Evolutionary conservation across 2,797 vertebrate species (phyloP).

Genomic region (Peromyscus aztecus): DNA sequence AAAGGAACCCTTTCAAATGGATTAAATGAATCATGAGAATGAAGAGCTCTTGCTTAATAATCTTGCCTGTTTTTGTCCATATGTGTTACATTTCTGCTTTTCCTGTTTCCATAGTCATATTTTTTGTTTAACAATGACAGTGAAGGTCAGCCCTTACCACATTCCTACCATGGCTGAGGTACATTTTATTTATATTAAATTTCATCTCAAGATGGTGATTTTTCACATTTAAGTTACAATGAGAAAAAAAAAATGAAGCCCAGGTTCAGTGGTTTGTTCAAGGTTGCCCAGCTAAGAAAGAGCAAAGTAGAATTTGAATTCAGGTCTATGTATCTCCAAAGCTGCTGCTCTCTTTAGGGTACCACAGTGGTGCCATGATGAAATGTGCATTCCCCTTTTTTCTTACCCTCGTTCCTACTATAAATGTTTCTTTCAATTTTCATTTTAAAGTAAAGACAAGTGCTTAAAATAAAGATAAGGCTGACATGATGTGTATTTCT

Average conservation of each 20-base stretch:
- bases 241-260: neutral
- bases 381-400: neutral
- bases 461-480: conserved; percentile 41
- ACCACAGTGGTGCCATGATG: neutral
- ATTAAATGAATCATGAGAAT: neutral
- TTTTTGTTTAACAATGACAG: neutral
- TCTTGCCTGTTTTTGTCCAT: neutral
- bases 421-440: neutral
- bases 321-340: neutral
- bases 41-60: neutral
- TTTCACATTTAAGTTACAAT: neutral
- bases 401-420: neutral
- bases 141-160: neutral
- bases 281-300: neutral
- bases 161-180: neutral
- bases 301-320: neutral
- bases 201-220: neutral
- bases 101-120: neutral
- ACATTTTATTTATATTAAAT: conserved; percentile 20
- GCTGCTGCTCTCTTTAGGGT: neutral
- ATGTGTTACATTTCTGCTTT: neutral
- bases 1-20: neutral
- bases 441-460: conserved; percentile 21
- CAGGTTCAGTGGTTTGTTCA: neutral
- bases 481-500: neutral